A percentile compares a stretch with the other conserved stretches of the same genome.
Conservation (phyloP, 2,888 invertebrate genomes). For the Melinaea marsaeus region DNA sequence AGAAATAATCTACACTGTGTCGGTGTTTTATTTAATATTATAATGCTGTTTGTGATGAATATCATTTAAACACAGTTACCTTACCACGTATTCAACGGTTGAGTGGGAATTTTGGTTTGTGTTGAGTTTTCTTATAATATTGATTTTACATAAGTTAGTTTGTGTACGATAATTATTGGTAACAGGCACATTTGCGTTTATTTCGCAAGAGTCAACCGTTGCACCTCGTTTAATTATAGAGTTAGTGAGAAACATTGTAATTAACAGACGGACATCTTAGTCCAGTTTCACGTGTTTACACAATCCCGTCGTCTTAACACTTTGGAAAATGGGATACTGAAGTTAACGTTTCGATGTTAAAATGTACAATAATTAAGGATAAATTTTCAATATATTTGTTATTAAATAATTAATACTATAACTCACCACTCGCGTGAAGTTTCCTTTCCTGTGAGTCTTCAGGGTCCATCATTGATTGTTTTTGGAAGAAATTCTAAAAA, state of each 20-base stretch:
- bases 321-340: not conserved
- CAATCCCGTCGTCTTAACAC: slow-evolving; percentile 19
- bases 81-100: not conserved
- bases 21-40: slow-evolving; percentile 40
- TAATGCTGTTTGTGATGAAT: slow-evolving; percentile 54
- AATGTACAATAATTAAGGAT: no score
- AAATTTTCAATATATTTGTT: no score
- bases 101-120: not conserved
- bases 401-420: not conserved
- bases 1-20: slow-evolving; percentile 39
- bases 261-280: slow-evolving; percentile 17
- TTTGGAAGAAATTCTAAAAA: slow-evolving; percentile 70
- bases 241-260: slow-evolving; percentile 16
- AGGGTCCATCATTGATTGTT: slow-evolving; percentile 65
- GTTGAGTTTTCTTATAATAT: not conserved
- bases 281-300: slow-evolving; percentile 20
- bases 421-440: slow-evolving; percentile 70
- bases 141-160: not conserved
- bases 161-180: no score
- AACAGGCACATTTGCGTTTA: no score
- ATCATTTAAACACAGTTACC: slow-evolving; percentile 42
- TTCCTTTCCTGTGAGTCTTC: slow-evolving; percentile 73
- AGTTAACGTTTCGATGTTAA: not conserved
- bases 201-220: no score
- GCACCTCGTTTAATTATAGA: slow-evolving; percentile 16